Conservation (phyloP, 1,140 invertebrate genomes). For the Eurosta solidaginis region DNA sequence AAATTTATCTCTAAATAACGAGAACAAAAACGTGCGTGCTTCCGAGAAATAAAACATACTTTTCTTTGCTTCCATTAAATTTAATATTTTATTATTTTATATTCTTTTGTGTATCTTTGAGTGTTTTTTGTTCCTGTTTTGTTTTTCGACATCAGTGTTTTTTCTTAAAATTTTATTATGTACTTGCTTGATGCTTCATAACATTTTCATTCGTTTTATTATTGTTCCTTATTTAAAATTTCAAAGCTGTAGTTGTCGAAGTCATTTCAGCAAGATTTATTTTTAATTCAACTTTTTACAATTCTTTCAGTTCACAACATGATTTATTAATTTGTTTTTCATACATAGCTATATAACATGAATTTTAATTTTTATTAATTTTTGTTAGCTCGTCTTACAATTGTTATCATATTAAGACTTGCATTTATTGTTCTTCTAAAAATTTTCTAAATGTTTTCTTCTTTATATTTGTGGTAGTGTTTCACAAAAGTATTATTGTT, state of each 20-base stretch:
- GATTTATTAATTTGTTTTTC: background rate
- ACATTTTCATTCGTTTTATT: background rate
- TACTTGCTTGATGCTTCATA: background rate
- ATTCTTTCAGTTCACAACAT: background rate
- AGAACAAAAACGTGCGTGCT: too few relatives aligned
- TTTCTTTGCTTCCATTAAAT: constrained; percentile 21
- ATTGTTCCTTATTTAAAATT: background rate
- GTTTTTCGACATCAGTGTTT: background rate
- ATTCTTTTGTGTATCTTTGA: background rate
- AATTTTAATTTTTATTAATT: background rate
- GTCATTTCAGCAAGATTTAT: background rate
- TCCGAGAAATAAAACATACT: background rate
- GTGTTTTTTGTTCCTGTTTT: background rate
- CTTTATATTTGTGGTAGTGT: background rate
- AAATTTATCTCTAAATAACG: too few relatives aligned
- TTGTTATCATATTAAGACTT: background rate
- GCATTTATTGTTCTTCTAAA: background rate
- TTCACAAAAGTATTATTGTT: background rate
- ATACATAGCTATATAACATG: too few relatives aligned
- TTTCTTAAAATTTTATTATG: background rate
- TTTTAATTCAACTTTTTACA: too few relatives aligned
- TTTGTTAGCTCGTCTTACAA: background rate
- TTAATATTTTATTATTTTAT: background rate
- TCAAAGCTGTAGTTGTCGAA: background rate
- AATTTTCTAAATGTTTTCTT: background rate